Conservation (phyloP, 2,113 vertebrate genomes). For the Marcusenius ussheri region DNA sequence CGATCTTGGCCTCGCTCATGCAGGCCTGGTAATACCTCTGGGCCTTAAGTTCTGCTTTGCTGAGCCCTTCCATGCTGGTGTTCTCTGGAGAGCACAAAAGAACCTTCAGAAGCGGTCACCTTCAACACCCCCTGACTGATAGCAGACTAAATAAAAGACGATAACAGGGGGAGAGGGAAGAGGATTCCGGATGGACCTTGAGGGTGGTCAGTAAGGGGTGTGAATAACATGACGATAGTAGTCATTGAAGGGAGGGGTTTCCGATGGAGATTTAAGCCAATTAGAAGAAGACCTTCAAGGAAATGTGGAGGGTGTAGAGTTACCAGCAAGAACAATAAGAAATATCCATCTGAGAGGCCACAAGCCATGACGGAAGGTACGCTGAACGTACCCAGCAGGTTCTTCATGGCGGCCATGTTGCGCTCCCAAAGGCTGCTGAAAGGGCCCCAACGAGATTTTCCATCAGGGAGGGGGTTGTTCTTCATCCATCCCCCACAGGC, state of each 20-base stretch:
- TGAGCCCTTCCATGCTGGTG: conserved; percentile 64
- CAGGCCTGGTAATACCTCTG: conserved; percentile 87
- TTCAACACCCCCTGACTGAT: background rate
- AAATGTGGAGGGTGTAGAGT: background rate
- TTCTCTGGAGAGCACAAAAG: conserved; percentile 65
- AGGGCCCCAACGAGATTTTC: conserved; percentile 88
- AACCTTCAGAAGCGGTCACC: background rate
- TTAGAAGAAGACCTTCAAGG: background rate
- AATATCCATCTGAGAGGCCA: background rate
- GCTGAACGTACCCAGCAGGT: conserved; percentile 69
- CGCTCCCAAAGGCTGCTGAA: conserved; percentile 94
- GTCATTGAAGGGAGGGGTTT: background rate
- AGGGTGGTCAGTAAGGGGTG: background rate
- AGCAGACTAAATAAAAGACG: background rate
- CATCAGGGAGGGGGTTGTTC: conserved; percentile 82
- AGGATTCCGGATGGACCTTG: background rate
- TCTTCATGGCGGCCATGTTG: conserved; percentile 91
- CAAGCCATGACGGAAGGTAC: background rate
- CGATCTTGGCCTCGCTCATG: conserved; percentile 88
- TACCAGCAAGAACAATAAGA: background rate
- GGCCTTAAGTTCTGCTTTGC: conserved; percentile 79
- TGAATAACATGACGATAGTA: background rate
- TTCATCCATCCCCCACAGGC: conserved; percentile 92
- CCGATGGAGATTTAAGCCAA: background rate
- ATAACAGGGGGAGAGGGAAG: background rate